These are phyloP conservation scores for Emesis russula DNA, from an alignment of 2,888 invertebrate species.

Conservation along the genomic window DNA sequence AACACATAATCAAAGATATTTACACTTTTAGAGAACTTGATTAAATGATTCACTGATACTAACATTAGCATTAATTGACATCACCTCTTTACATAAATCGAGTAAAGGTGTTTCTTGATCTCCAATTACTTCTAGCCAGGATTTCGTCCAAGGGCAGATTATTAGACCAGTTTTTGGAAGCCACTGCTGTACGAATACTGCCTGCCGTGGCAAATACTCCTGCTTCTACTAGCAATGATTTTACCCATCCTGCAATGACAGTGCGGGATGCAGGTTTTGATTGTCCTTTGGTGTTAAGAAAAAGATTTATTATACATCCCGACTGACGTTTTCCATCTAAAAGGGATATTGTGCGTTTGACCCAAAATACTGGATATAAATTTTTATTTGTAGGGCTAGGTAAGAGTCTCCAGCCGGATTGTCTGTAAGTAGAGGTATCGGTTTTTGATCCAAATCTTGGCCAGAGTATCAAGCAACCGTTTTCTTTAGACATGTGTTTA, in stretches of 20 bases:
- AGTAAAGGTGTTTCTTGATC: neutral
- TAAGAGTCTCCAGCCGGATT: slow-evolving; percentile 66
- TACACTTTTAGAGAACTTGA: neutral
- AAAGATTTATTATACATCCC: slow-evolving; percentile 45
- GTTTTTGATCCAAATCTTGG: slow-evolving; percentile 70
- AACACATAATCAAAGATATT: no score
- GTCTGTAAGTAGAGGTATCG: slow-evolving; percentile 42
- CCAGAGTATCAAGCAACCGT: slow-evolving; percentile 40
- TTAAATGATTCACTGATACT: neutral
- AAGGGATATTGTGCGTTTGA: slow-evolving; percentile 34
- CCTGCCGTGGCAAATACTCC: slow-evolving; percentile 46
- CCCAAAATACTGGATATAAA: slow-evolving; percentile 66
- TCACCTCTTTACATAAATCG: neutral
- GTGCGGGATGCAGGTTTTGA: slow-evolving; percentile 69
- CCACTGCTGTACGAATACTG: slow-evolving; percentile 67
- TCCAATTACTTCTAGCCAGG: slow-evolving; percentile 24
- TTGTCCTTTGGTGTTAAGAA: slow-evolving; percentile 73
- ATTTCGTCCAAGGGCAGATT: slow-evolving; percentile 70
- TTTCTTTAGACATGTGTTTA: slow-evolving; percentile 9
- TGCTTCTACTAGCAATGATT: slow-evolving; percentile 51
- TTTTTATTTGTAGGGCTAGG: slow-evolving; percentile 10
- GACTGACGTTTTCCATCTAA: neutral
- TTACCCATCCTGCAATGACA: slow-evolving; percentile 78
- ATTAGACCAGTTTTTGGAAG: slow-evolving; percentile 62
- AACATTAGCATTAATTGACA: neutral